Evolutionary conservation across 2,113 vertebrate genomes (phyloP), one percentile per base, ranked within the genome.

Genomic region (Eptesicus fuscus): DNA sequence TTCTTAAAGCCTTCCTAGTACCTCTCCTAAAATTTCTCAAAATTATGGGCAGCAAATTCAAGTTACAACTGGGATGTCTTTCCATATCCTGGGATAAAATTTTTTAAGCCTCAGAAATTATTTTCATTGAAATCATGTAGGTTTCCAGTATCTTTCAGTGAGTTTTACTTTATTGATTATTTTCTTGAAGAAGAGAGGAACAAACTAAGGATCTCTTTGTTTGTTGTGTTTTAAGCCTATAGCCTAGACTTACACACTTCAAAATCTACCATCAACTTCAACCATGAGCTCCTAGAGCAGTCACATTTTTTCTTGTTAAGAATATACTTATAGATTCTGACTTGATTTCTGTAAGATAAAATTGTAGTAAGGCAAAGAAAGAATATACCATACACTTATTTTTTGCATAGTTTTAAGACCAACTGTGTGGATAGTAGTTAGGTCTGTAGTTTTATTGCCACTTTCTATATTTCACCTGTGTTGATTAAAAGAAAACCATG

Each of bases 61-160:
- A 84, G n/a, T 85, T 78, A 73, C 18, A 95, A 78, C 10, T 44
- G n/a, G 82, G 23, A n/a, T 85, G 0, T 70, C 14, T 96, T 87
- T 79, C n/a, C 18, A 53, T 88, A 67, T 35, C 6, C 9, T 93
- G 40, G 2, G 12, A 20, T 76, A 49, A 35, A 76, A n/a, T 85
- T 92, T 77, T 93, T 17, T 65, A 90, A 94, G n/a, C 18, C 22
- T 85, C 23, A 70, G n/a, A 71, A 40, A 85, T 80, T 84, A 71
- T 76, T 94, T 93, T 94, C 1, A 47, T 76, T 85, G 49, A 93
- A 89, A 86, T 4, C 2, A 82, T 9, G 3, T 74, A 87, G 49
- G 20, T 76, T 94, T 95, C 89, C 4, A 73, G 11, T 80, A 35
- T 2, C 12, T 86, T 89, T 85, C 51, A 49, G 37, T 82, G 35